Percentiles rank a stretch among this genome's conserved stretches.
Conservation (phyloP, 2,888 invertebrate species). For the Eristalis tenax region DNA sequence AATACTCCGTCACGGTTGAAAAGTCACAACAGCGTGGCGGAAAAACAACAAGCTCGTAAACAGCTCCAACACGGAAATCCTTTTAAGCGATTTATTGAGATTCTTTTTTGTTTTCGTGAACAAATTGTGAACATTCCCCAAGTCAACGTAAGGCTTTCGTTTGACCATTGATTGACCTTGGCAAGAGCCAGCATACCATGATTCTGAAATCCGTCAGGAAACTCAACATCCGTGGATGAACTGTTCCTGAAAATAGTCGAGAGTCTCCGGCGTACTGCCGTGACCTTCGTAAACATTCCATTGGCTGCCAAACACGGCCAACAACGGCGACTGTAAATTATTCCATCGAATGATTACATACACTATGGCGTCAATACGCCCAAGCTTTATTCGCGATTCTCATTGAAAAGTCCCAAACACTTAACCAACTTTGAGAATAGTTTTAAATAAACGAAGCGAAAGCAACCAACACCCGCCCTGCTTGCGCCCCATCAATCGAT, state of each 20-base stretch:
- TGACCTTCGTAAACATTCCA: background rate
- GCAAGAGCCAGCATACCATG: background rate
- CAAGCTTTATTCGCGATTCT: constrained; percentile 4
- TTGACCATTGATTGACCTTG: background rate
- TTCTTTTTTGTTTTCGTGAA: background rate
- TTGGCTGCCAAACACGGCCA: background rate
- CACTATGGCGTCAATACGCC: constrained; percentile 12
- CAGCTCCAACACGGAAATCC: background rate
- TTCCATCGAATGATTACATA: constrained; percentile 10
- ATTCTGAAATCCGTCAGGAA: background rate
- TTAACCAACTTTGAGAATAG: constrained; percentile 58
- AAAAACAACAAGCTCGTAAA: background rate
- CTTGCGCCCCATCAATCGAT: background rate
- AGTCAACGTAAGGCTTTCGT: background rate
- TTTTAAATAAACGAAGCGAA: constrained; percentile 56
- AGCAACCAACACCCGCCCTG: background rate
- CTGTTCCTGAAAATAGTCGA: background rate
- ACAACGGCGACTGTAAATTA: constrained; percentile 9
- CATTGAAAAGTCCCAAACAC: constrained; percentile 46
- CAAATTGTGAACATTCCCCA: background rate
- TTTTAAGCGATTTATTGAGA: background rate
- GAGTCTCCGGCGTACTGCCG: background rate
- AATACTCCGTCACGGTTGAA: background rate
- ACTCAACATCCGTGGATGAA: too few species aligned
- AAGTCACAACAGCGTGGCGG: background rate